Evolutionary conservation across 2,113 vertebrate genomes (phyloP).

Genomic region (Choloepus hoffmanni): DNA sequence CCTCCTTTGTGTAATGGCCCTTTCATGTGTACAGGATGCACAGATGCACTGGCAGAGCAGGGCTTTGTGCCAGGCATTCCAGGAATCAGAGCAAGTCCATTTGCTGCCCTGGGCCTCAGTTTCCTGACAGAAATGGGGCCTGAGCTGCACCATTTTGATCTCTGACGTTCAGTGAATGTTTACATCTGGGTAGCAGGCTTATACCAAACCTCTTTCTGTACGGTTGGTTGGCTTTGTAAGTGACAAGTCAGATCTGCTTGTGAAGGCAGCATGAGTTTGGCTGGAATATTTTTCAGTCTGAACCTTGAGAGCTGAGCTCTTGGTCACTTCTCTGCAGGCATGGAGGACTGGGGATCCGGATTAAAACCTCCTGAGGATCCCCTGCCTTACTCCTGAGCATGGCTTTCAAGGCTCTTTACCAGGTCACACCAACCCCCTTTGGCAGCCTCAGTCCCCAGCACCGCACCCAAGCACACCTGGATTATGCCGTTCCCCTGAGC

Average conservation of each 20-base stretch:
- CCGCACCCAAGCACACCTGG: not conserved
- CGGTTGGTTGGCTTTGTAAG: not conserved
- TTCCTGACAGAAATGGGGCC: not conserved
- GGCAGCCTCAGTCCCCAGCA: not conserved
- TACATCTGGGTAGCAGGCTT: not conserved
- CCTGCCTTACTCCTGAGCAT: not conserved
- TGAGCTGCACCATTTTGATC: not conserved
- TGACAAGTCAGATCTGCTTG: not conserved
- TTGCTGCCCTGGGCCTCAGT: not conserved
- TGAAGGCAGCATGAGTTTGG: not conserved
- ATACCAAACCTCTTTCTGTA: no score
- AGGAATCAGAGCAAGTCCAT: not conserved
- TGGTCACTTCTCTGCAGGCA: not conserved
- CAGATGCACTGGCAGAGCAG: not conserved
- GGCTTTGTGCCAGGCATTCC: not conserved
- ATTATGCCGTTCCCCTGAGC: no score
- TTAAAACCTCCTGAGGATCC: not conserved
- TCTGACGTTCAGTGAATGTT: not conserved
- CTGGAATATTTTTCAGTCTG: not conserved
- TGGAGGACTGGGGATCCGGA: not conserved
- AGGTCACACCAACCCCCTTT: not conserved
- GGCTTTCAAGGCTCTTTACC: not conserved
- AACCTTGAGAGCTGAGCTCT: not conserved
- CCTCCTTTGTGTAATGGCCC: not conserved
- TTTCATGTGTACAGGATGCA: not conserved